Evolutionary conservation across 2,797 vertebrate genomes (phyloP).

Genomic region (Valencia hispanica): DNA sequence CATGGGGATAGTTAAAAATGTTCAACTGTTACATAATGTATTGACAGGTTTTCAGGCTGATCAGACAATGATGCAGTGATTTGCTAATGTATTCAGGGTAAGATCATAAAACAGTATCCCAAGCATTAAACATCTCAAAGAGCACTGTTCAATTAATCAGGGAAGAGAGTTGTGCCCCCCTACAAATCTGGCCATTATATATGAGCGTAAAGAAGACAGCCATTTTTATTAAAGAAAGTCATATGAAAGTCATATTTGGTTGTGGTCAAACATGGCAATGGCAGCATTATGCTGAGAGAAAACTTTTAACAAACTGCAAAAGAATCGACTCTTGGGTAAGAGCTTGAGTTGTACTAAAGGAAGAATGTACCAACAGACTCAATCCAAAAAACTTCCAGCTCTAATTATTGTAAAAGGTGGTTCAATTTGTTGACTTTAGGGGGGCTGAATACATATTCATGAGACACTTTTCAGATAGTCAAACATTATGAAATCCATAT

Average conservation of each 20-base stretch:
- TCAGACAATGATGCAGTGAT: slow-evolving; percentile 25
- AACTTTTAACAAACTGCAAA: not conserved
- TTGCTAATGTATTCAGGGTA: not conserved
- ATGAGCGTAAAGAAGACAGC: too few relatives aligned
- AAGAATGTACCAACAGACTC: not conserved
- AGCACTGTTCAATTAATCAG: not conserved
- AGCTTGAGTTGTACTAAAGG: not conserved
- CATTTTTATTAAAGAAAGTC: too few relatives aligned
- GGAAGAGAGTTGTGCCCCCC: too few relatives aligned
- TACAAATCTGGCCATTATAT: too few relatives aligned
- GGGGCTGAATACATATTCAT: not conserved
- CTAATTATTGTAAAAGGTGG: too few relatives aligned
- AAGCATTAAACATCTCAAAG: not conserved
- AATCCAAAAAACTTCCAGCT: not conserved
- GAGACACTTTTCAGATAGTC: not conserved
- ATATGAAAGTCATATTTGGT: too few relatives aligned
- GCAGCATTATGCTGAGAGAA: too few relatives aligned
- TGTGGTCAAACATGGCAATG: too few relatives aligned
- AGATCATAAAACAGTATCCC: not conserved
- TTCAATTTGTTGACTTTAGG: too few relatives aligned
- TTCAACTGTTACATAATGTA: slow-evolving; percentile 47
- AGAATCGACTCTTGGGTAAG: too few relatives aligned
- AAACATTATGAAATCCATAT: not conserved
- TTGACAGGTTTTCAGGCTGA: slow-evolving; percentile 29
- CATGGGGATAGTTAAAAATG: slow-evolving; percentile 36